Evolutionary conservation across 1,140 invertebrate species (phyloP).

Genomic region (Drosophila tsacasi): DNA sequence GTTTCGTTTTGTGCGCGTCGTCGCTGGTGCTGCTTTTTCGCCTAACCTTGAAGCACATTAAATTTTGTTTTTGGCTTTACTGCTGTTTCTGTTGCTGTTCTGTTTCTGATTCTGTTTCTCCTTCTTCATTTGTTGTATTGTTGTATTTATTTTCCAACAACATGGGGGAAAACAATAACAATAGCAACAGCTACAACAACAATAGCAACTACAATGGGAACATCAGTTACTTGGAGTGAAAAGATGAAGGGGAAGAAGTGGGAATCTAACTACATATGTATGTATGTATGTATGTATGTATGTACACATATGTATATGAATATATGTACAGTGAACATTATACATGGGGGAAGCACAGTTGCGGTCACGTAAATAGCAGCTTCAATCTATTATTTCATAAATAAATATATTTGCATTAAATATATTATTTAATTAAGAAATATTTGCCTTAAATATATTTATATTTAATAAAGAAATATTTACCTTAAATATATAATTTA

Average conservation of each 20-base stretch:
- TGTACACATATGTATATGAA: slow-evolving; percentile 1
- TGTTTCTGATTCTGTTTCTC: slow-evolving; percentile 19
- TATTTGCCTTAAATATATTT: background rate
- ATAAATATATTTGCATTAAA: background rate
- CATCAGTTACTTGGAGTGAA: slow-evolving; percentile 26
- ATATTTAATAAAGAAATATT: background rate
- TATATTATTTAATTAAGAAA: background rate
- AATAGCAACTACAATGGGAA: slow-evolving; percentile 15
- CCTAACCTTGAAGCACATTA: slow-evolving; percentile 80
- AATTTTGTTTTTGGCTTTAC: slow-evolving; percentile 56
- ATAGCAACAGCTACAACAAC: background rate
- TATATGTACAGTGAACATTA: background rate
- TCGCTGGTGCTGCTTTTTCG: slow-evolving; percentile 44
- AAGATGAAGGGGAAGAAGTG: slow-evolving; percentile 15
- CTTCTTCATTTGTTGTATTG: slow-evolving; percentile 7
- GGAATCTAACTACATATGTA: slow-evolving; percentile 45
- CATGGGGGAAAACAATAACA: slow-evolving; percentile 27
- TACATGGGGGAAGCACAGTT: slow-evolving; percentile 2
- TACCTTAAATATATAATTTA: background rate
- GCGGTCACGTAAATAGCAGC: slow-evolving; percentile 4
- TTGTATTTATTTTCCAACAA: slow-evolving; percentile 34
- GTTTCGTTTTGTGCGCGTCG: slow-evolving; percentile 27
- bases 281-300: slow-evolving; percentile 11
- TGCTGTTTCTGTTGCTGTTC: slow-evolving; percentile 26
- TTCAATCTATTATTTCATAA: background rate